Conservation (phyloP, 2,113 vertebrate species). For the Peromyscus californicus region DNA sequence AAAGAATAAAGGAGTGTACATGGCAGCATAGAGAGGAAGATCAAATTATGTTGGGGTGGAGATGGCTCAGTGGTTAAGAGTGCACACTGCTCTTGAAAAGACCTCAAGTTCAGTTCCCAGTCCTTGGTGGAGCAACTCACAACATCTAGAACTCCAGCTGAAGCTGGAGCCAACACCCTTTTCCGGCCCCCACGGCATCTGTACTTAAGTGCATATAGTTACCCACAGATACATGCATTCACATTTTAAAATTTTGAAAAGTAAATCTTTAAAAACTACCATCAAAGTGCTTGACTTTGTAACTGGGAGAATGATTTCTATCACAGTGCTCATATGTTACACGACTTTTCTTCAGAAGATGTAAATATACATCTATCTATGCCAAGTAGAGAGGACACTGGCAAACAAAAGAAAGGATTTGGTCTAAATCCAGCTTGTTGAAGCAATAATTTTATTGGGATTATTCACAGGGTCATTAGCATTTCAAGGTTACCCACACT, state of each 20-base stretch:
- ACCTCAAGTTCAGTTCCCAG: not conserved
- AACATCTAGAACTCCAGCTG: not conserved
- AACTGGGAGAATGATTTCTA: not conserved
- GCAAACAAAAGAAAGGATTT: not conserved
- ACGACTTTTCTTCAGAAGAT: not conserved
- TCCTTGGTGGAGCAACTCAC: not conserved
- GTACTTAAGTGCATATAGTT: not conserved
- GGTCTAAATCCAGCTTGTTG: not conserved
- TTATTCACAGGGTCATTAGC: not conserved
- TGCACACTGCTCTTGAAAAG: not conserved
- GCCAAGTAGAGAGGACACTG: not conserved
- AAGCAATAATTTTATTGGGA: not conserved
- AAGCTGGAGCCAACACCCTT: not conserved
- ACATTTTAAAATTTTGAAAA: not conserved
- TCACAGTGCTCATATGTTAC: not conserved
- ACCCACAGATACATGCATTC: not conserved
- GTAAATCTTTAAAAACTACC: not conserved
- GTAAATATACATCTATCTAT: not conserved
- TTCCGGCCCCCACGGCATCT: not conserved
- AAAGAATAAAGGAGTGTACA: not conserved
- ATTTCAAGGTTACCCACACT: not conserved
- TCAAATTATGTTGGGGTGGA: not conserved
- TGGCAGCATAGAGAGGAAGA: not conserved
- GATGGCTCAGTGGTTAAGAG: not conserved
- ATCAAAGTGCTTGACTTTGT: conserved; percentile 5